Base-by-base conservation (phyloP, 2,113 vertebrate species). In the Indri indri region DNA sequence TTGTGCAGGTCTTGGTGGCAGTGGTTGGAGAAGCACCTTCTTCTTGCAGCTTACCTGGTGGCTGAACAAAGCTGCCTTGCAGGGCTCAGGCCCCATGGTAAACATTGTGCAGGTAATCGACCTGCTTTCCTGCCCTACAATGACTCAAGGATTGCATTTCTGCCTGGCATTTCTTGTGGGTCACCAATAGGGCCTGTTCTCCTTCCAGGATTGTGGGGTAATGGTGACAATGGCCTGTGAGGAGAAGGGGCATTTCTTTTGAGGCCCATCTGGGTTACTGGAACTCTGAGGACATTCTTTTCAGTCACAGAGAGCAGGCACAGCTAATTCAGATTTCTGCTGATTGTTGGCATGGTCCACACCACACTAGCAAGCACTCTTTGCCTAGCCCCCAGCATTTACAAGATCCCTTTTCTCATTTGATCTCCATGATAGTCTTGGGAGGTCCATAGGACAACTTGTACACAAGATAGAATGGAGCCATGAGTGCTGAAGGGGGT, bases 21-120 rank as follows among this genome's bases (percentile, higher is more conserved):
- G 73, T 40, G 77, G 77, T 79, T 96, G 94, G 92, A 93, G 91
- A 94, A 86, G 86, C 25, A 89, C 79, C 93, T 92, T 95, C 82
- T 94, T 96, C 96, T 93, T 85, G 77, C 82, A 54, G 83, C 89
- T 97, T 95, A 98, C 96, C 96, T 97, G 95, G 93, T 70, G 63
- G 34, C 45, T 80, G 89, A 97, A 98, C 96, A 98, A 97, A 97
- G 97, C 85, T 87, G 52, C 14, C 94, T 97, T 97, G 97, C 97
- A 97, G 91, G 57, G 30, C 57, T 85, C 0, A 0, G 66, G 45
- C 50, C 52, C 61, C 81, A 88, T 20, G 52, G 88, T 22, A 83
- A 93, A 80, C 59, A 57, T 8, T 42, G n/a, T 1, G 4, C 94
- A 96, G 95, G 82, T 93, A 88, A 92, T 25, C 27, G 50, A 80